Percentiles rank a stretch among this genome's conserved stretches.
Conservation (phyloP, 2,797 vertebrate species). For the Hipposideros larvatus region DNA sequence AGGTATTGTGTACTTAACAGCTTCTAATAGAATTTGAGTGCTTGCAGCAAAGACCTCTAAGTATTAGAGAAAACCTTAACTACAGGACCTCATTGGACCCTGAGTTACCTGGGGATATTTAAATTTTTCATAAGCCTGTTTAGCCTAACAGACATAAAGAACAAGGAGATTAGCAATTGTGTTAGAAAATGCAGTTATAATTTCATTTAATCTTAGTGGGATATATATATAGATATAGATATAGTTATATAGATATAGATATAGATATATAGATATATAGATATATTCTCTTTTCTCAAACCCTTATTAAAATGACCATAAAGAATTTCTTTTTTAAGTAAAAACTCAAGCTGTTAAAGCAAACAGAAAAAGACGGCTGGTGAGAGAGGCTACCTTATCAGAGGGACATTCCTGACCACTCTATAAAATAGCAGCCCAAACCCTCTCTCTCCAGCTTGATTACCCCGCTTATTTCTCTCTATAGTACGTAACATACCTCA, state of each 20-base stretch:
- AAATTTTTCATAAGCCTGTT: background rate
- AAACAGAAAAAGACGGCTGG: background rate
- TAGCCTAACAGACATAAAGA: background rate
- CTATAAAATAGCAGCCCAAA: background rate
- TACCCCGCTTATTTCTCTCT: background rate
- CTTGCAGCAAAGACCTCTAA: background rate
- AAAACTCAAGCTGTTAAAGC: background rate
- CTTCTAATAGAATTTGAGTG: constrained; percentile 33
- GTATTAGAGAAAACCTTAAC: constrained; percentile 33
- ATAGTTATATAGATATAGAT: background rate
- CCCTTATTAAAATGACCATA: constrained; percentile 36
- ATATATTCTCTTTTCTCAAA: background rate
- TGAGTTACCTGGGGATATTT: background rate
- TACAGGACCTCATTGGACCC: background rate
- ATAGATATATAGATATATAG: background rate
- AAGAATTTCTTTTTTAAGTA: background rate
- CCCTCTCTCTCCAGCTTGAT: background rate
- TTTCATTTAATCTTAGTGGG: constrained; percentile 4
- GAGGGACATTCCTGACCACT: background rate
- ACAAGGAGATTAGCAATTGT: background rate
- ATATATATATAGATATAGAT: background rate
- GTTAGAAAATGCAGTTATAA: background rate
- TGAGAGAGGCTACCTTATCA: background rate
- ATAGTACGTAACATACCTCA: background rate
- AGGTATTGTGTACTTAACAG: background rate